Percentiles rank a stretch among this genome's conserved stretches.
phyloP scores from a whole-genome alignment of 2,888 invertebrate species.

The Dynastes tityus region DNA sequence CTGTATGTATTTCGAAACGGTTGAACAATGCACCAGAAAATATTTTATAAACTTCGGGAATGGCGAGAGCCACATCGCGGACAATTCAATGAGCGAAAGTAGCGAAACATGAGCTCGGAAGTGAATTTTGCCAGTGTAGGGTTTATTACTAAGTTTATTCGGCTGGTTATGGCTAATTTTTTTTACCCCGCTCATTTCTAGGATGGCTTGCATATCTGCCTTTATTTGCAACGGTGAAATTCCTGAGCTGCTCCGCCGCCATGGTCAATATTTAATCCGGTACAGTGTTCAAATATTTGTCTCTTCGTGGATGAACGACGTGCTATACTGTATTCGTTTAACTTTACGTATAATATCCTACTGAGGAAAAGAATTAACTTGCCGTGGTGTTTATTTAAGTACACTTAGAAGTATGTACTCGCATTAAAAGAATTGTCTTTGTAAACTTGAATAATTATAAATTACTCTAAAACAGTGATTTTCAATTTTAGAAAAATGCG shows the following conservation, averaged over 20 bases:
- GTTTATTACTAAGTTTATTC: slow-evolving; percentile 21
- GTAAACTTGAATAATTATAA: too few relatives aligned
- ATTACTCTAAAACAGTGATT: too few relatives aligned
- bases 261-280: slow-evolving; percentile 10
- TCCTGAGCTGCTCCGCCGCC: background rate
- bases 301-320: background rate
- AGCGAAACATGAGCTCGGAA: too few relatives aligned
- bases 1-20: slow-evolving; percentile 22
- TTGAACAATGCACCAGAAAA: slow-evolving; percentile 24
- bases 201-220: background rate
- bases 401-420: background rate
- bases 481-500: too few relatives aligned
- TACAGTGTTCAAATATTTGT: background rate
- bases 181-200: too few relatives aligned
- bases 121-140: background rate
- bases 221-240: background rate
- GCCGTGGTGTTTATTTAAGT: background rate
- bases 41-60: slow-evolving; percentile 16
- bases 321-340: background rate
- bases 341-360: background rate
- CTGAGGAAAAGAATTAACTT: background rate
- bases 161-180: background rate
- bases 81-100: slow-evolving; percentile 12
- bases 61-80: too few relatives aligned
- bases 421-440: too few relatives aligned